Conservation (phyloP, 2,888 invertebrate species). For the Dynastes tityus region DNA sequence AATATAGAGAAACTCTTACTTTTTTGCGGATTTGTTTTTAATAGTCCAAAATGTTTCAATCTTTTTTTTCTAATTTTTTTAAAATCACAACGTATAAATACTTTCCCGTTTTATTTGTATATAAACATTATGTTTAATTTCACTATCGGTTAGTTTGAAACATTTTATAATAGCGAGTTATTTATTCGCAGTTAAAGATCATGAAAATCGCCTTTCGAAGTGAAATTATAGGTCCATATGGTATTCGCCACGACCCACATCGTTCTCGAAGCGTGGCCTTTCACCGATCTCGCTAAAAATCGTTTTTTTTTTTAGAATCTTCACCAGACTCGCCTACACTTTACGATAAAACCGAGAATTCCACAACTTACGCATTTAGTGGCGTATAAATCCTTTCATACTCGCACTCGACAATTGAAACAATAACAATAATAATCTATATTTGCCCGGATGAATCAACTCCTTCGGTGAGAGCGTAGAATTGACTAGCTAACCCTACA, state of each 20-base stretch:
- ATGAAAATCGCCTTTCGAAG: neutral
- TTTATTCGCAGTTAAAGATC: too few relatives aligned
- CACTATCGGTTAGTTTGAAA: too few relatives aligned
- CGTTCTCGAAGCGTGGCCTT: neutral
- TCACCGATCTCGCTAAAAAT: neutral
- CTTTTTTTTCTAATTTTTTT: too few relatives aligned
- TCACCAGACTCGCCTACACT: constrained; percentile 2
- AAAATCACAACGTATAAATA: too few relatives aligned
- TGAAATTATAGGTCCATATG: neutral
- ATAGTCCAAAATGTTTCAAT: too few relatives aligned
- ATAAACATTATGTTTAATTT: too few relatives aligned
- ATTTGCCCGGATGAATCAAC: constrained; percentile 18
- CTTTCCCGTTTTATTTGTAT: too few relatives aligned
- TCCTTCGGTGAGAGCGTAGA: neutral
- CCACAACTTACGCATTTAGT: neutral
- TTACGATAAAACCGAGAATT: neutral
- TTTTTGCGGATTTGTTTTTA: too few relatives aligned
- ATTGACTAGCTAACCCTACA: too few relatives aligned
- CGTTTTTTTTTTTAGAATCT: neutral
- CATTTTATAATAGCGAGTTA: too few relatives aligned
- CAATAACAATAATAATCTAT: constrained; percentile 20
- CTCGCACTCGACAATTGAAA: neutral
- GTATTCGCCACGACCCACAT: constrained; percentile 17
- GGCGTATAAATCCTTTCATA: too few relatives aligned
- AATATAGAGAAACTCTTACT: too few relatives aligned